phyloP scores from a whole-genome alignment of 2,113 vertebrate species.

The Rafetus swinhoei region DNA sequence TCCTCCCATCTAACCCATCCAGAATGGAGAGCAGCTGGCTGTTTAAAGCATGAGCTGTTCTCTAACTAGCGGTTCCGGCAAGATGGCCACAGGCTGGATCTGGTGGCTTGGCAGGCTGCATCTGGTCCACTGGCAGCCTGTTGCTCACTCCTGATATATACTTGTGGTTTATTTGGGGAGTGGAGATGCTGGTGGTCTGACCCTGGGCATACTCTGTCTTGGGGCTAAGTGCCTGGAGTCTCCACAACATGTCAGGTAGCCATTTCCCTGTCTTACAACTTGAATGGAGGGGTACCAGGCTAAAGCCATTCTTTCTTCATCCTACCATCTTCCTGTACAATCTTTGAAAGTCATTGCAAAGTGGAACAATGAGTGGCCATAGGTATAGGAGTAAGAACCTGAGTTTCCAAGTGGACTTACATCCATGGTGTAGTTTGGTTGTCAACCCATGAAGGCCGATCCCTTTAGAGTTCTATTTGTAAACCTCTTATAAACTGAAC shows the following conservation, averaged over 20 bases:
- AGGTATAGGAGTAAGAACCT: neutral
- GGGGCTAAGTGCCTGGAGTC: neutral
- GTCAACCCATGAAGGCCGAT: neutral
- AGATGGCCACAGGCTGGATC: too few relatives aligned
- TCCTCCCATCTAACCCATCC: too few relatives aligned
- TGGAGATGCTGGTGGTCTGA: neutral
- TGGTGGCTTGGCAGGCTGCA: too few relatives aligned
- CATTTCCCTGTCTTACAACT: neutral
- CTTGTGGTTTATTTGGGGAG: neutral
- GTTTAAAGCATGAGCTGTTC: too few relatives aligned
- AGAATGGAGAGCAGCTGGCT: too few relatives aligned
- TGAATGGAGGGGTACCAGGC: neutral
- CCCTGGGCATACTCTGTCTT: neutral
- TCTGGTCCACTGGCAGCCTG: too few relatives aligned
- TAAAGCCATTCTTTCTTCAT: neutral
- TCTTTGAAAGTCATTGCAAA: neutral
- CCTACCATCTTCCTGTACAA: neutral
- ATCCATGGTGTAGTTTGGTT: neutral
- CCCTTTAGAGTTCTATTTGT: neutral
- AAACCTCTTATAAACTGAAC: neutral
- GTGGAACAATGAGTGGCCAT: neutral
- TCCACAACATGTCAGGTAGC: neutral
- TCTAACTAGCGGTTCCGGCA: too few relatives aligned
- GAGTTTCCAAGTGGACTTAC: conserved; percentile 8
- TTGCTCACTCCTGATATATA: too few relatives aligned